phyloP scores from a whole-genome alignment of 2,888 invertebrate species.

The Dynastes hyllus region DNA sequence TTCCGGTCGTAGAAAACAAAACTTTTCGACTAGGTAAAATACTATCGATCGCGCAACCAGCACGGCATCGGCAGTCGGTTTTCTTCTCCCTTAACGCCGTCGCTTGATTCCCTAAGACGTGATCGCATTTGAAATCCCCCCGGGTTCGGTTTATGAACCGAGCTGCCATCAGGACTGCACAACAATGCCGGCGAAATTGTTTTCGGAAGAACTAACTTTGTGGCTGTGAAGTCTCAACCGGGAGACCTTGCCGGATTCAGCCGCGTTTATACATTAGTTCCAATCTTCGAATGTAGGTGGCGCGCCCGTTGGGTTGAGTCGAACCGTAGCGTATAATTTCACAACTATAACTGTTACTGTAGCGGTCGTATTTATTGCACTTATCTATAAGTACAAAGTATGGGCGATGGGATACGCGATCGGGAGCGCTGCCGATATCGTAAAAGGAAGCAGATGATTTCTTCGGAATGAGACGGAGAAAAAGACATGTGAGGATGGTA shows the following conservation, averaged over 20 bases:
- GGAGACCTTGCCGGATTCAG: conserved; percentile 14
- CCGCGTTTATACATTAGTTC: conserved; percentile 50
- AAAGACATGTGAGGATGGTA: not conserved
- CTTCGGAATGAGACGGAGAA: not conserved
- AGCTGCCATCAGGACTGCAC: conserved; percentile 63
- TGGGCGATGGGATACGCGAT: not conserved
- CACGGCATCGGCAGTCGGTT: conserved; percentile 20
- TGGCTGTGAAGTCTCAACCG: conserved; percentile 53
- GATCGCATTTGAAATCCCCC: conserved; percentile 64
- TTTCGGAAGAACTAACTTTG: conserved; percentile 58
- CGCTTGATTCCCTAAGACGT: conserved; percentile 65
- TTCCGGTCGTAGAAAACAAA: conserved; percentile 53
- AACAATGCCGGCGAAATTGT: conserved; percentile 64
- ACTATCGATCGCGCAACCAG: conserved; percentile 59
- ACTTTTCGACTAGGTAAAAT: conserved; percentile 61
- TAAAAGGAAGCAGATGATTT: conserved; percentile 13
- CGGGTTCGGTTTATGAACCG: conserved; percentile 64
- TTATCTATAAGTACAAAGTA: conserved; percentile 42
- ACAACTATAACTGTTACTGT: conserved; percentile 40
- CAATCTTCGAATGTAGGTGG: not conserved
- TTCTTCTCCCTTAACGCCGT: conserved; percentile 60
- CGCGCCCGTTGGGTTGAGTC: not conserved
- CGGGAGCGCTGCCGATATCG: conserved; percentile 8
- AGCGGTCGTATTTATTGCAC: conserved; percentile 43
- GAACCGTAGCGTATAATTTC: conserved; percentile 37